Evolutionary conservation across 2,797 vertebrate genomes (phyloP).

Genomic region (Hemibagrus guttatus): DNA sequence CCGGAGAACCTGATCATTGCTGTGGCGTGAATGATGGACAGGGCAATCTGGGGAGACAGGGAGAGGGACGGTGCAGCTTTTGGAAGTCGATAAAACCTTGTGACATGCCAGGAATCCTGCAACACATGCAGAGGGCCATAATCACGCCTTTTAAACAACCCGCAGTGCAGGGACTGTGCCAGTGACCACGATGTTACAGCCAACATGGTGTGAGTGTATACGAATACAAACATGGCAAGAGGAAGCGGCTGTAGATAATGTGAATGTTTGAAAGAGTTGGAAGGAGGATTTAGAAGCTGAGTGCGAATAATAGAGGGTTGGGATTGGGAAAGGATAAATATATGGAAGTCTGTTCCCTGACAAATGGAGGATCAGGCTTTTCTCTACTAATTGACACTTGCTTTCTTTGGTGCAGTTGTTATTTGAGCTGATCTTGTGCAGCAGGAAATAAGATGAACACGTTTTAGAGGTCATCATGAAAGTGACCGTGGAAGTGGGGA

Average conservation of each 20-base stretch:
- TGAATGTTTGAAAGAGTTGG: slow-evolving; percentile 26
- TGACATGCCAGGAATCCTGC: slow-evolving; percentile 67
- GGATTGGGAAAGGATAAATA: slow-evolving; percentile 58
- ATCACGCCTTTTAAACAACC: slow-evolving; percentile 63
- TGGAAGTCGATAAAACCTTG: slow-evolving; percentile 66
- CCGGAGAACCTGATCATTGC: slow-evolving; percentile 41
- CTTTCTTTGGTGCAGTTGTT: slow-evolving; percentile 11
- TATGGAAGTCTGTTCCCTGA: slow-evolving; percentile 64
- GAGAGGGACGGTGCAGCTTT: slow-evolving; percentile 53
- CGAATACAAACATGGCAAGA: not conserved
- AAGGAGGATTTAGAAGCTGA: slow-evolving; percentile 37
- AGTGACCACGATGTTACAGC: slow-evolving; percentile 35
- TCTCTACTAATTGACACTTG: slow-evolving; percentile 8
- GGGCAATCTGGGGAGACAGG: slow-evolving; percentile 41
- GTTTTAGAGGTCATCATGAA: not conserved
- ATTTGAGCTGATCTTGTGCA: not conserved
- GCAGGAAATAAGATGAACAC: not conserved
- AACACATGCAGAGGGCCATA: slow-evolving; percentile 57
- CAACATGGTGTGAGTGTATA: slow-evolving; percentile 11
- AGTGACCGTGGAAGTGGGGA: not conserved
- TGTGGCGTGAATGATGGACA: slow-evolving; percentile 55
- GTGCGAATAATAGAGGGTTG: slow-evolving; percentile 37
- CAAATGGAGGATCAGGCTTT: slow-evolving; percentile 63
- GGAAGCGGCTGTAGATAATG: slow-evolving; percentile 5
- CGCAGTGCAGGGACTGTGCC: slow-evolving; percentile 35